A percentile compares a stretch with the other conserved stretches of the same genome.
Conservation (phyloP, 2,113 vertebrate genomes). For the Ancistrus triradiatus region DNA sequence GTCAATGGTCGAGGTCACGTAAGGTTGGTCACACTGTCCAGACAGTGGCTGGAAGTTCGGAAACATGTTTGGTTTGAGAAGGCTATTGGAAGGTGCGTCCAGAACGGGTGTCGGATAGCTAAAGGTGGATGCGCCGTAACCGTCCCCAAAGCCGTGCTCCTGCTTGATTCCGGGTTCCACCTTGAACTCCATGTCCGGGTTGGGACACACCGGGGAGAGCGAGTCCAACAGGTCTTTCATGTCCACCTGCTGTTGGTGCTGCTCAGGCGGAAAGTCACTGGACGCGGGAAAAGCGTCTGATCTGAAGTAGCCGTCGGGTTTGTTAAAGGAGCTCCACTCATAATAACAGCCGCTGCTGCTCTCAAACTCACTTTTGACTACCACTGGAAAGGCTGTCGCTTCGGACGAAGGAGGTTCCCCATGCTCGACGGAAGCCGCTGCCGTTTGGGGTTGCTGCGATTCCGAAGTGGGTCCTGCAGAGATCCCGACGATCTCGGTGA, state of each 20-base stretch:
- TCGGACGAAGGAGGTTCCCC: slow-evolving; percentile 76
- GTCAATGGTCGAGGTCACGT: slow-evolving; percentile 70
- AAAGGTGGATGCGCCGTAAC: slow-evolving; percentile 63
- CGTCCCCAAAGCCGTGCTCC: slow-evolving; percentile 70
- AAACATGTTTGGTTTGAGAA: slow-evolving; percentile 61
- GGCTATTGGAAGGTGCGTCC: slow-evolving; percentile 60
- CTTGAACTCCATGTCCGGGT: slow-evolving; percentile 71
- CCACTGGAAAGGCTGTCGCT: slow-evolving; percentile 75
- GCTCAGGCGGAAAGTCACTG: slow-evolving; percentile 67
- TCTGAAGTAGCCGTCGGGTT: slow-evolving; percentile 70
- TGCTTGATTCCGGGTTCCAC: slow-evolving; percentile 71
- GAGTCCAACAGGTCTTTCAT: slow-evolving; percentile 76
- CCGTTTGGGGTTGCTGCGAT: slow-evolving; percentile 68
- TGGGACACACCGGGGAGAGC: slow-evolving; percentile 66
- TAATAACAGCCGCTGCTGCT: slow-evolving; percentile 65
- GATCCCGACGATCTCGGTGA: slow-evolving; percentile 93
- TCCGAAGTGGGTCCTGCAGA: slow-evolving; percentile 82
- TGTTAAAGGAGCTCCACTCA: slow-evolving; percentile 80
- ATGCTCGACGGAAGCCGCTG: slow-evolving; percentile 65
- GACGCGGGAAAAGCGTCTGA: slow-evolving; percentile 73
- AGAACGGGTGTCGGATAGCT: slow-evolving; percentile 66
- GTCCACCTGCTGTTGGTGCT: slow-evolving; percentile 57
- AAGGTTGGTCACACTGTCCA: slow-evolving; percentile 63
- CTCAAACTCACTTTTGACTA: slow-evolving; percentile 82
- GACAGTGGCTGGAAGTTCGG: slow-evolving; percentile 57